A percentile compares a stretch with the other conserved stretches of the same genome.
These are phyloP conservation scores for Didymodactylos carnosus DNA, from an alignment of 2,888 invertebrate species.

Conservation along the genomic window DNA sequence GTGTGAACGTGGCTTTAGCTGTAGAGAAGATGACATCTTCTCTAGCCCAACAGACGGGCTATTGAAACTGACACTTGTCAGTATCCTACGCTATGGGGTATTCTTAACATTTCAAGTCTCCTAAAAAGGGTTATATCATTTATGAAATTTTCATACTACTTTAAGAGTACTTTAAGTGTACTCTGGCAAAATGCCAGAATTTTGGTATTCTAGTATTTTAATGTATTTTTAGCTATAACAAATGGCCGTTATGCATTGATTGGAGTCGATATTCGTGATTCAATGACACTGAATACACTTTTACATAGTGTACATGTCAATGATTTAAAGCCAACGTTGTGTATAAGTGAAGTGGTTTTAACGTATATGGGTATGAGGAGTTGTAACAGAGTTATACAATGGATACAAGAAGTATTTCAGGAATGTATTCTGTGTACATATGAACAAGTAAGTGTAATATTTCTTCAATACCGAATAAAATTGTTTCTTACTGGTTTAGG, in stretches of 20 bases:
- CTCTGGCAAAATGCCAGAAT: no score
- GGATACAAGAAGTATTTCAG: conserved; percentile 31
- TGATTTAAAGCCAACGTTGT: conserved; percentile 28
- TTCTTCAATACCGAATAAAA: neutral
- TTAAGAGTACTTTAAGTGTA: no score
- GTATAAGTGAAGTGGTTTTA: conserved; percentile 36
- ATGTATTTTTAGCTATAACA: conserved; percentile 17
- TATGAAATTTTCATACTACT: no score
- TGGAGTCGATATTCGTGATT: conserved; percentile 31
- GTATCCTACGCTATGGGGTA: no score
- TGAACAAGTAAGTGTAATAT: conserved; percentile 30
- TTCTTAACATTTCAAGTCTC: no score
- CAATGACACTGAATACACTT: conserved; percentile 19
- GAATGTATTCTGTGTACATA: conserved; percentile 34
- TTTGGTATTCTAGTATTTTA: no score
- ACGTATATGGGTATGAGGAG: conserved; percentile 30
- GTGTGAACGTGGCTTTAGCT: no score
- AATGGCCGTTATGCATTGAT: conserved; percentile 27
- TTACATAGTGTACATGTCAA: conserved; percentile 24
- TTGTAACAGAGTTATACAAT: conserved; percentile 24
- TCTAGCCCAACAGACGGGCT: no score
- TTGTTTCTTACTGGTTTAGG: conserved; percentile 19
- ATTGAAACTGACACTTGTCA: no score
- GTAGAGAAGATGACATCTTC: no score
- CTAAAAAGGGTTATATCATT: no score